These are phyloP conservation scores for Paramormyrops kingsleyae DNA, from an alignment of 2,113 vertebrate genomes.

Conservation along the genomic window DNA sequence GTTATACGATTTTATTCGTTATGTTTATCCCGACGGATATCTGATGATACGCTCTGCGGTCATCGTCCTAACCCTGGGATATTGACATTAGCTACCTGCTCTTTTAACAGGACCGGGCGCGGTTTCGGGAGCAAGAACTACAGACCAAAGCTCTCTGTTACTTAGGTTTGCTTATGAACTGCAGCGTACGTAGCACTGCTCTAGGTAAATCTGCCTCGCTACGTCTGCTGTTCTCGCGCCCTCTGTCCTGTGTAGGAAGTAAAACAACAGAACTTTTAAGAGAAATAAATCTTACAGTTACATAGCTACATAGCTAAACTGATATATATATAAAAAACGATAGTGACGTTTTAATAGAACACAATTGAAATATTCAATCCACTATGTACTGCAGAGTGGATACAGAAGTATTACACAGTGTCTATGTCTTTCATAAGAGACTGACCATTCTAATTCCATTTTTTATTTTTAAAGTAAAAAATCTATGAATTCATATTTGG, in stretches of 20 bases:
- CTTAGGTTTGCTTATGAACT: neutral
- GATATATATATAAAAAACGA: neutral
- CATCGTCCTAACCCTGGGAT: neutral
- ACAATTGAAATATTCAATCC: neutral
- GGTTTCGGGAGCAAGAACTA: neutral
- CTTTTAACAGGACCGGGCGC: neutral
- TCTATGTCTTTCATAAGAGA: neutral
- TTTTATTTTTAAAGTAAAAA: neutral
- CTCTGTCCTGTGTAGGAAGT: neutral
- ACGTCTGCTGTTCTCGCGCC: neutral
- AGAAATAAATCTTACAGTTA: neutral
- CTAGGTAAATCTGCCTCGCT: neutral
- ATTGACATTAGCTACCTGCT: neutral
- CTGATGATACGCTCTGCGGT: neutral
- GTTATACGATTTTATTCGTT: neutral
- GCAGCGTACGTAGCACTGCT: neutral
- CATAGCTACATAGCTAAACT: neutral
- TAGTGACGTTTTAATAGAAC: neutral
- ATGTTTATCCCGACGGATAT: neutral
- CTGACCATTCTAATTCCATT: neutral
- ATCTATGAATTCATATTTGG: neutral
- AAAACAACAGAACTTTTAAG: neutral
- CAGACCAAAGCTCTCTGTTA: neutral
- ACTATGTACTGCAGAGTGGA: neutral
- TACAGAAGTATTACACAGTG: neutral